Percentiles rank a stretch among this genome's conserved stretches.
Conservation (phyloP, 2,888 invertebrate species). For the Dexiosoma caninum region DNA sequence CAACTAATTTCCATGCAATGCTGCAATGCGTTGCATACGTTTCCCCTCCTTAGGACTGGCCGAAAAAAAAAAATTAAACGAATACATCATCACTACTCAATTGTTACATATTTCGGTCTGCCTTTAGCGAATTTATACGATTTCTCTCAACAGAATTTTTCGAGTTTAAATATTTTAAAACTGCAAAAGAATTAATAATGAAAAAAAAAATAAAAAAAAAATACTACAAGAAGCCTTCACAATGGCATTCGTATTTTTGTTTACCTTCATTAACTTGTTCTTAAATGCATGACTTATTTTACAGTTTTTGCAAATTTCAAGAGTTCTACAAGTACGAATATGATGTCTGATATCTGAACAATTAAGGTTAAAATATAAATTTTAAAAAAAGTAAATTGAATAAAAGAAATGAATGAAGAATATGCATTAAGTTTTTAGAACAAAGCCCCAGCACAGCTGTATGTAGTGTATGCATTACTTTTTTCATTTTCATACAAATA, state of each 20-base stretch:
- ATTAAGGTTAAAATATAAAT: conserved; percentile 42
- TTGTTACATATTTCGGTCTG: no score
- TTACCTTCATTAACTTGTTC: conserved; percentile 32
- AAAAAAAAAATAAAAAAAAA: background rate
- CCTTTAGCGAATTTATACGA: no score
- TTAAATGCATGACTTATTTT: conserved; percentile 56
- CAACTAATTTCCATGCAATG: no score
- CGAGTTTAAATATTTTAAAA: background rate
- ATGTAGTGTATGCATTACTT: background rate
- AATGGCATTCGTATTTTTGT: conserved; percentile 42
- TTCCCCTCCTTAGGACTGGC: no score
- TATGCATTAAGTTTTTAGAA: conserved; percentile 12
- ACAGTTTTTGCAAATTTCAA: conserved; percentile 26
- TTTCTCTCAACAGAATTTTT: no score
- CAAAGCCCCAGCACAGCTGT: conserved; percentile 19
- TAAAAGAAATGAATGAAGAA: conserved; percentile 9
- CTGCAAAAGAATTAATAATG: background rate
- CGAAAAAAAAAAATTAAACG: no score
- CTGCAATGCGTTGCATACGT: no score
- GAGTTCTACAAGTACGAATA: conserved; percentile 21
- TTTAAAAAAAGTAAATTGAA: conserved; percentile 7
- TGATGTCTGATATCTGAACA: conserved; percentile 16
- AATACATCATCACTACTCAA: no score
- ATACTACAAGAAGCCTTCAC: conserved; percentile 32
- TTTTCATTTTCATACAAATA: background rate